Base-by-base conservation (phyloP, 1,140 invertebrate species). In the Leucophenga varia region DNA sequence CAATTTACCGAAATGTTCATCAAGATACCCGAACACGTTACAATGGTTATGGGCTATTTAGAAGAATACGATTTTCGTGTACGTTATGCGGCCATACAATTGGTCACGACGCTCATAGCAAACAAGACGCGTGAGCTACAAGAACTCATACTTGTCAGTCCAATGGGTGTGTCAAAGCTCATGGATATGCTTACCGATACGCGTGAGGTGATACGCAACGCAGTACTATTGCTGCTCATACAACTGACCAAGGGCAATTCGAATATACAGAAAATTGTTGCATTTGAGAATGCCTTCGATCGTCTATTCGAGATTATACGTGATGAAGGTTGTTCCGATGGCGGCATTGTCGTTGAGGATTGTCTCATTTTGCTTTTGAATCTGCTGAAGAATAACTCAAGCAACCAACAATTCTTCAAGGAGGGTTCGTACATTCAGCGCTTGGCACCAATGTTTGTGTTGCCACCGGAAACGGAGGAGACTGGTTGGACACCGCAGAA, bases 1-100 rank as follows among this genome's bases (percentile, higher is more conserved):
- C 93, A 97, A 72, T 98, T 99, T 70, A 97, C 97, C 4, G 97
- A 99, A 81, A 97, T 98, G 80, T 97, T 98, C 70, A 89, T 97
- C 6, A 98, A 98, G 77, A 86, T 90, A 57, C 78, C 84, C 12
- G 90, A 95, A 49, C 95, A 94, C 77, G 86, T 98, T 13, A 81
- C 84, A 37, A 73, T 94, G 9, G 79, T 98, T 3, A 77, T 99
- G 48, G 84, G 87, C 35, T 84, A 96, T 39, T 75, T 98, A n/a
- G 95, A 97, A 71, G 93, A 97, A 73, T 97, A 91, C 78, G 93
- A 97, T 74, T 98, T 96, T 71, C 73, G 80, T 46, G 91, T 98
- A 1, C 80, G 95, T 57, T 88, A 91, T 77, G 89, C 93, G 16
- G 85, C 91, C 18, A 83, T 97, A 8, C 89, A 91, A 63, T 76